phyloP scores from a whole-genome alignment of 1,140 invertebrate species.

The Uloborus diversus region DNA sequence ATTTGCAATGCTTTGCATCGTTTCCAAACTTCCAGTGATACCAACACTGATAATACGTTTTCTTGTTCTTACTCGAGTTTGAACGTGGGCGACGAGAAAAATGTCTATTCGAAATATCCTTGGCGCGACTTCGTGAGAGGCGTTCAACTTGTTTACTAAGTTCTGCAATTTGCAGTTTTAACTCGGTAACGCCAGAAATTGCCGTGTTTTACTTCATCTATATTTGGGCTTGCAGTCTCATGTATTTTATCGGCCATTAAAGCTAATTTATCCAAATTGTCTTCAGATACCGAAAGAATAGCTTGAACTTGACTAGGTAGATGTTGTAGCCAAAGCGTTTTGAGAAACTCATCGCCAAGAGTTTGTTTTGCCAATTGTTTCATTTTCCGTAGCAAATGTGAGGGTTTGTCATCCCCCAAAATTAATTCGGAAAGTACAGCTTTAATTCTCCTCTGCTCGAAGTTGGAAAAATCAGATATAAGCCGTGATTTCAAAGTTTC shows the following conservation, averaged over 20 bases:
- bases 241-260: background rate
- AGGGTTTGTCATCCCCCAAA: too few species aligned
- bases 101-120: too few species aligned
- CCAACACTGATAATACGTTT: background rate
- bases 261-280: background rate
- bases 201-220: background rate
- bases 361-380: background rate
- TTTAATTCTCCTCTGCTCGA: too few species aligned
- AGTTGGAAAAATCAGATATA: too few species aligned
- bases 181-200: background rate
- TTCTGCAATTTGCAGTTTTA: too few species aligned
- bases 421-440: too few species aligned
- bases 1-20: background rate
- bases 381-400: background rate
- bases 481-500: too few species aligned
- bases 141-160: background rate
- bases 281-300: background rate
- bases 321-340: conserved; percentile 7
- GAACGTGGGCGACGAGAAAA: too few species aligned
- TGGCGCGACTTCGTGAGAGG: background rate
- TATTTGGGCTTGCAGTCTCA: background rate
- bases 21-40: background rate
- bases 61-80: background rate
- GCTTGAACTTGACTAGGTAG: background rate
- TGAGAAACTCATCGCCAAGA: background rate